Percentiles rank a stretch among this genome's conserved stretches.
Conservation (phyloP, 2,113 vertebrate species). For the Lepus europaeus region DNA sequence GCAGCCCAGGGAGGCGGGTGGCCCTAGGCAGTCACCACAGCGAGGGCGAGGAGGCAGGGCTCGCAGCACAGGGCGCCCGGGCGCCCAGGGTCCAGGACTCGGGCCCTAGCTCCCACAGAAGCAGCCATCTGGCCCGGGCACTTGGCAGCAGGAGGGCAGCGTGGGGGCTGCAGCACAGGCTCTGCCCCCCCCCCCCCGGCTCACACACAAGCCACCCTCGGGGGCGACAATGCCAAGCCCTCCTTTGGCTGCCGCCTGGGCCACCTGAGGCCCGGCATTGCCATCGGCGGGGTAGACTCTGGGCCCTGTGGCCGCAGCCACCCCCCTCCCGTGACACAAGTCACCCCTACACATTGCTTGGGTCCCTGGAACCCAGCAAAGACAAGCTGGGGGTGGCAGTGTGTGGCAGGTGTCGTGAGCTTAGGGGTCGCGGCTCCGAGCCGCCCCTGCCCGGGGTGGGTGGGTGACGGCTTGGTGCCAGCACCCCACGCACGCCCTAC, state of each 20-base stretch:
- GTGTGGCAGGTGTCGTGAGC: too few species aligned
- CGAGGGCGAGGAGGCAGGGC: background rate
- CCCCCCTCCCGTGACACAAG: too few species aligned
- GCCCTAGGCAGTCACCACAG: background rate
- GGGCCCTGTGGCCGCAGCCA: background rate
- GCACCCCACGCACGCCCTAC: conserved; percentile 82
- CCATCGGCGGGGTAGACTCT: background rate
- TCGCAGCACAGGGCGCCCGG: background rate
- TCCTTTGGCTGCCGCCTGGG: background rate
- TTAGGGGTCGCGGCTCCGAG: too few species aligned
- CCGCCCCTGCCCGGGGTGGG: too few species aligned
- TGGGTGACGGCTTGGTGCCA: too few species aligned
- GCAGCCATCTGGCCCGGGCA: background rate
- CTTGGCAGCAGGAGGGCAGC: background rate
- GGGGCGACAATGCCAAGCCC: too few species aligned
- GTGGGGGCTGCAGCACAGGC: background rate
- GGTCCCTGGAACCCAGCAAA: too few species aligned
- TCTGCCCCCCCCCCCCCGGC: fast-evolving
- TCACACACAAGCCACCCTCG: background rate
- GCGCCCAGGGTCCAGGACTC: background rate
- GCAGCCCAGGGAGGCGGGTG: background rate
- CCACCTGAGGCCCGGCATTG: background rate
- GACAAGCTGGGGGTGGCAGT: too few species aligned
- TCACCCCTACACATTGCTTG: too few species aligned
- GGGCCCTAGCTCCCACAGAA: background rate